phyloP scores from a whole-genome alignment of 2,888 invertebrate genomes.

The Macrosoma leucophasiata region DNA sequence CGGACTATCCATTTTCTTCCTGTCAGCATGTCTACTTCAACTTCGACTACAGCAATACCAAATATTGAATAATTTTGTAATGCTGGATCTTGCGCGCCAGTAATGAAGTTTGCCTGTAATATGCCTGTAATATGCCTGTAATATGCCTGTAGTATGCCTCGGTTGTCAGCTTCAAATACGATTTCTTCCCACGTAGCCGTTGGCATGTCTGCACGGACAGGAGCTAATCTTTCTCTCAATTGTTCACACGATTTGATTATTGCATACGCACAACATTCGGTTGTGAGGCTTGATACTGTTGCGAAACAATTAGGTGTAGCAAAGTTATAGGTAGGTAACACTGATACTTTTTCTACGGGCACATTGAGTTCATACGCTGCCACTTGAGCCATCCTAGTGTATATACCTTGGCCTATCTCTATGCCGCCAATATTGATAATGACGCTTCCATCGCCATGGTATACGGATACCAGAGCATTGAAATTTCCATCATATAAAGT shows the following conservation, averaged over 20 bases:
- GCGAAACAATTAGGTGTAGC: conserved; percentile 75
- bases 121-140: too few relatives aligned
- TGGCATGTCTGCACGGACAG: conserved; percentile 62
- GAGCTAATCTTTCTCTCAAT: conserved; percentile 71
- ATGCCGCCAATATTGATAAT: conserved; percentile 80
- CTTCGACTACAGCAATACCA: conserved; percentile 37
- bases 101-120: conserved; percentile 39
- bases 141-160: conserved; percentile 35
- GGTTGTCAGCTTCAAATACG: conserved; percentile 34
- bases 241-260: conserved; percentile 76
- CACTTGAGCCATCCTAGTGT: conserved; percentile 86
- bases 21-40: conserved; percentile 40
- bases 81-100: conserved; percentile 38
- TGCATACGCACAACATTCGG: conserved; percentile 74
- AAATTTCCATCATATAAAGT: conserved; percentile 70
- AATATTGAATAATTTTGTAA: conserved; percentile 34
- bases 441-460: conserved; percentile 80
- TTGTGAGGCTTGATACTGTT: conserved; percentile 79
- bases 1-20: conserved; percentile 40
- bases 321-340: conserved; percentile 76
- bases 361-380: conserved; percentile 82
- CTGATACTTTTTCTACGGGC: conserved; percentile 73
- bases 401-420: conserved; percentile 86
- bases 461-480: conserved; percentile 78
- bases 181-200: conserved; percentile 67